Evolutionary conservation across 1,140 invertebrate genomes (phyloP).

Genomic region (Choristoneura fumiferana): DNA sequence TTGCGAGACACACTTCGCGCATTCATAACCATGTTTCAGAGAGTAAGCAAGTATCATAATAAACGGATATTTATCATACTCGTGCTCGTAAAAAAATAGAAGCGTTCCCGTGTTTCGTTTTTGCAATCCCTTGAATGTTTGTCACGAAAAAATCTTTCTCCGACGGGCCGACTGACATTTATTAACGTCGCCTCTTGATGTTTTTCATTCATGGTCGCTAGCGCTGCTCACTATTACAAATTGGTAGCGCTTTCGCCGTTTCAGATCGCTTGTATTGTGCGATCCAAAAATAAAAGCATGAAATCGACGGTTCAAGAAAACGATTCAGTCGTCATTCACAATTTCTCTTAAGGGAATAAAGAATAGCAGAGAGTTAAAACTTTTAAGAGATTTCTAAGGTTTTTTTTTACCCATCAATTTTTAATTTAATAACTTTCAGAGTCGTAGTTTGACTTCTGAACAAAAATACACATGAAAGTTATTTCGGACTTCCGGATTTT

Average conservation of each 20-base stretch:
- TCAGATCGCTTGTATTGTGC: background rate
- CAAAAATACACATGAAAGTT: too few relatives aligned
- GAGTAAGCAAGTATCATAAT: constrained; percentile 17
- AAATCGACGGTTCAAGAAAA: too few relatives aligned
- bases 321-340: too few relatives aligned
- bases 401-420: too few relatives aligned
- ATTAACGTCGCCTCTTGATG: constrained; percentile 5
- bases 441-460: too few relatives aligned
- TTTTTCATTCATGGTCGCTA: constrained; percentile 1
- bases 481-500: too few relatives aligned
- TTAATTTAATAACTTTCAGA: too few relatives aligned
- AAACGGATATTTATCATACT: constrained; percentile 19
- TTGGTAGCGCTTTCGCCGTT: constrained; percentile 1
- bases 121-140: constrained; percentile 5
- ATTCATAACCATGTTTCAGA: constrained; percentile 18
- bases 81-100: constrained; percentile 12
- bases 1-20: constrained; percentile 12
- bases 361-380: too few relatives aligned
- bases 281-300: too few relatives aligned
- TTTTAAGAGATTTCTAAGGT: too few relatives aligned
- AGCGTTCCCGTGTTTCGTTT: constrained; percentile 10
- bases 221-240: constrained; percentile 11
- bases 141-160: constrained; percentile 14
- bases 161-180: constrained; percentile 3
- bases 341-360: too few relatives aligned